These are phyloP conservation scores for Rhogogaster chlorosoma DNA, from an alignment of 2,888 invertebrate genomes.

Conservation along the genomic window DNA sequence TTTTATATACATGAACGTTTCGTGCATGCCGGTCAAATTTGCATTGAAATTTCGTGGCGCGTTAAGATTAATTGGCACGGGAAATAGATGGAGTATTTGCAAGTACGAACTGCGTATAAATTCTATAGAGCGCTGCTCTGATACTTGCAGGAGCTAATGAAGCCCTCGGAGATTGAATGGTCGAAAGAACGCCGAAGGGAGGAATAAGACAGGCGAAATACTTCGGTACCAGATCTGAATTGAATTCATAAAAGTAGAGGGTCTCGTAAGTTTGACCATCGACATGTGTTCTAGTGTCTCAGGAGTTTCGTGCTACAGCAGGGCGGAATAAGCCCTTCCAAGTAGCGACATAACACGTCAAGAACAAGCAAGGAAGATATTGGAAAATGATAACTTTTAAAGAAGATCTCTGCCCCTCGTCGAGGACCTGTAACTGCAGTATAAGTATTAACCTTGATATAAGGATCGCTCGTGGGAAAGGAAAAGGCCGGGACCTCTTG, in stretches of 20 bases:
- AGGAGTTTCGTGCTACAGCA: neutral
- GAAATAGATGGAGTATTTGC: neutral
- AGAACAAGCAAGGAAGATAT: constrained; percentile 6
- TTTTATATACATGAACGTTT: neutral
- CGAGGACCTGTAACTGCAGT: neutral
- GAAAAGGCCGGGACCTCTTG: neutral
- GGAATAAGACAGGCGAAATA: neutral
- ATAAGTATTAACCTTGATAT: constrained; percentile 21
- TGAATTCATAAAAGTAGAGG: neutral
- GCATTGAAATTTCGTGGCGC: neutral
- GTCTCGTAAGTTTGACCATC: neutral
- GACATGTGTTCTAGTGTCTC: neutral
- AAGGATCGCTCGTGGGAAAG: neutral
- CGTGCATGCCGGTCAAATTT: neutral
- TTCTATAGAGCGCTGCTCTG: neutral
- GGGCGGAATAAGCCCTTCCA: neutral
- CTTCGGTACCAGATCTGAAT: neutral
- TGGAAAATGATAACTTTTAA: constrained; percentile 24
- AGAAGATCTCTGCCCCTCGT: constrained; percentile 8
- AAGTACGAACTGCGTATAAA: neutral
- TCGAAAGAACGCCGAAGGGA: neutral
- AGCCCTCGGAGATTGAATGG: neutral
- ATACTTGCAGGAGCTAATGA: neutral
- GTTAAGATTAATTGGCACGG: neutral
- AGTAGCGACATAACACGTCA: neutral